A percentile compares a stretch with the other conserved stretches of the same genome.
Conservation (phyloP, 1,140 invertebrate species). For the Artemia franciscana region DNA sequence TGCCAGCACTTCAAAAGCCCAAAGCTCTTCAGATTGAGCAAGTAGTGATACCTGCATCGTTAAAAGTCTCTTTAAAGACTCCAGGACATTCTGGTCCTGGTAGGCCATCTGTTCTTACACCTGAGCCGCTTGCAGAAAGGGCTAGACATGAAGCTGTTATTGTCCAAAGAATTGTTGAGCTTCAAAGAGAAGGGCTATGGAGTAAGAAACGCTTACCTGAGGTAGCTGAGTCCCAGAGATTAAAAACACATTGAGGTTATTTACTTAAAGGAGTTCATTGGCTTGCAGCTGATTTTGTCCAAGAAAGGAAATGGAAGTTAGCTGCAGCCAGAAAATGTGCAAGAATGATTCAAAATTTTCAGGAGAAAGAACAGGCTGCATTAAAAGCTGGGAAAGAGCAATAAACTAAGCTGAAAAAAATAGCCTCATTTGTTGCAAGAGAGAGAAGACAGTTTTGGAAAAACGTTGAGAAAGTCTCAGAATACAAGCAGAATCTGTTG, state of each 20-base stretch:
- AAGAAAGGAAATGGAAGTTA: conserved; percentile 94
- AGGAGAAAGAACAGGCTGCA: conserved; percentile 69
- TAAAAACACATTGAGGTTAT: conserved; percentile 97
- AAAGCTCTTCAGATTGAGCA: too few species aligned
- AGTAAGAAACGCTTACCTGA: conserved; percentile 72
- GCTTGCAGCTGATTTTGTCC: conserved; percentile 88
- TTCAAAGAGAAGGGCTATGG: conserved; percentile 77
- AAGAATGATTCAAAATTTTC: conserved; percentile 81
- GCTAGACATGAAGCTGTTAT: conserved; percentile 84
- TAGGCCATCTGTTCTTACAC: conserved; percentile 14
- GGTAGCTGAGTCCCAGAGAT: conserved; percentile 60
- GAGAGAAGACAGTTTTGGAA: conserved; percentile 86
- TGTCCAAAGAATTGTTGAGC: conserved; percentile 64
- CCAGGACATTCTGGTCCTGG: too few species aligned
- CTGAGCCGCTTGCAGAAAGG: conserved; percentile 62
- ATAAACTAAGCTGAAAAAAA: conserved; percentile 54
- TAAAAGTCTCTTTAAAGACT: too few species aligned
- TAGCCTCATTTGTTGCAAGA: conserved; percentile 71
- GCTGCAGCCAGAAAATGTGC: conserved; percentile 65
- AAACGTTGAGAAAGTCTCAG: conserved; percentile 89
- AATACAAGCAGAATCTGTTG: conserved; percentile 75
- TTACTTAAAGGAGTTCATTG: conserved; percentile 95
- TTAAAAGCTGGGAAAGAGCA: conserved; percentile 77
- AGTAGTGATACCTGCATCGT: too few species aligned
- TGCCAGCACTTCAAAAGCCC: too few species aligned